These are phyloP conservation scores for Thamnaconus septentrionalis DNA, from an alignment of 2,113 vertebrate species.

Conservation along the genomic window DNA sequence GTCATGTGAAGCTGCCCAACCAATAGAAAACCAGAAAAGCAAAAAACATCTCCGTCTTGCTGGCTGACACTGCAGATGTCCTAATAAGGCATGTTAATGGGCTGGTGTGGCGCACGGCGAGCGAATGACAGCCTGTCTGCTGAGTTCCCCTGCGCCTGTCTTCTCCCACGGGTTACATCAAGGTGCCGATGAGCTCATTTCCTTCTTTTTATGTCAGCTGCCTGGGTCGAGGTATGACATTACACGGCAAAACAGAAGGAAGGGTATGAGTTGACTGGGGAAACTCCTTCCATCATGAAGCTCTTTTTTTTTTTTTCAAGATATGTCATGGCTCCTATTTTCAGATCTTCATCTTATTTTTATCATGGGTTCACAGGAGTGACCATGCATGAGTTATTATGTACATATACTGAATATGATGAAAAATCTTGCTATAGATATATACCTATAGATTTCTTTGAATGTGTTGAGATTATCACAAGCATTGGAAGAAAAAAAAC, in stretches of 20 bases:
- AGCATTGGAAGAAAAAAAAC: no score
- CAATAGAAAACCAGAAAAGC: slow-evolving; percentile 10
- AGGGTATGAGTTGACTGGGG: slow-evolving; percentile 28
- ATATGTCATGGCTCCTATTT: no score
- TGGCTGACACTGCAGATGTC: slow-evolving; percentile 35
- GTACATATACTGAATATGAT: no score
- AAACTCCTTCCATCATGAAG: slow-evolving; percentile 15
- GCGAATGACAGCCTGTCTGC: slow-evolving; percentile 49
- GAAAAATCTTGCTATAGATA: no score
- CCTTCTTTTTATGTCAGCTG: slow-evolving; percentile 27
- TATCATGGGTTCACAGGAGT: no score
- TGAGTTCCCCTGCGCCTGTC: slow-evolving; percentile 36
- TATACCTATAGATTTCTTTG: no score
- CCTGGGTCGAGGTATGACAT: not conserved
- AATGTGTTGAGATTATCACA: no score
- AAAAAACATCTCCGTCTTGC: slow-evolving; percentile 37
- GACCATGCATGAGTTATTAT: no score
- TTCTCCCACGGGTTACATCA: slow-evolving; percentile 59
- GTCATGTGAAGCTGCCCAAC: not conserved
- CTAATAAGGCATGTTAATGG: slow-evolving; percentile 64
- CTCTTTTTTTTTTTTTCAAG: not conserved
- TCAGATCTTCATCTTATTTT: no score
- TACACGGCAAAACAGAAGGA: slow-evolving; percentile 17
- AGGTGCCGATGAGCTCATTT: slow-evolving; percentile 66
- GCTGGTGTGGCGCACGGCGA: slow-evolving; percentile 11